A percentile compares a stretch with the other conserved stretches of the same genome.
These are phyloP conservation scores for Allygus modestus DNA, from an alignment of 2,888 invertebrate genomes.

Conservation along the genomic window DNA sequence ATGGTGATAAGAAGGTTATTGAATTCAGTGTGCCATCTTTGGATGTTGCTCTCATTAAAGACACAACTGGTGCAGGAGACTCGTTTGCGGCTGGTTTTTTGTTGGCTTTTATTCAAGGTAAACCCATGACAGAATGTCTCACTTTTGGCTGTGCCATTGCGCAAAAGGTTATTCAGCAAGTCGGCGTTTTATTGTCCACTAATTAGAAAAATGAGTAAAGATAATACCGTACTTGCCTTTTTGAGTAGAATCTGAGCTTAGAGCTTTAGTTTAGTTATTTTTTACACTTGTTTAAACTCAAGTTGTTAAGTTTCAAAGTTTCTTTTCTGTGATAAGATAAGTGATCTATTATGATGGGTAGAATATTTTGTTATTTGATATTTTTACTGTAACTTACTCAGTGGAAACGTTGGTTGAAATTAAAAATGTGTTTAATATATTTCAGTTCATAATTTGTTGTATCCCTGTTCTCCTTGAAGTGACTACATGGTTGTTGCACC, in stretches of 20 bases:
- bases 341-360: background rate
- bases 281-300: background rate
- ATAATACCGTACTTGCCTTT: background rate
- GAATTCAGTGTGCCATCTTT: conserved; percentile 74
- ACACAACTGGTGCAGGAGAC: conserved; percentile 81
- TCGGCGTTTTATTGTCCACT: conserved; percentile 46
- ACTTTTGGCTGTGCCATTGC: conserved; percentile 70
- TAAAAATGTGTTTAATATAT: too few species aligned
- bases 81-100: conserved; percentile 75
- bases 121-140: conserved; percentile 74
- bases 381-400: background rate
- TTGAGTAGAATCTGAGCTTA: background rate
- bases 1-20: conserved; percentile 68
- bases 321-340: background rate
- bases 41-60: conserved; percentile 74
- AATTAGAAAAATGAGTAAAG: background rate
- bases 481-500: too few species aligned
- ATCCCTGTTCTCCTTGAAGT: too few species aligned
- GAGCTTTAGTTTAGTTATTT: conserved; percentile 2
- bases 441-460: too few species aligned
- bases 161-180: conserved; percentile 55
- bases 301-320: background rate
- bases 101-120: conserved; percentile 77
- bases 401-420: too few species aligned
- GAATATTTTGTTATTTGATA: background rate